Percentiles rank a stretch among this genome's conserved stretches.
These are phyloP conservation scores for Pterocles gutturalis DNA, from an alignment of 2,113 vertebrate genomes.

Conservation along the genomic window DNA sequence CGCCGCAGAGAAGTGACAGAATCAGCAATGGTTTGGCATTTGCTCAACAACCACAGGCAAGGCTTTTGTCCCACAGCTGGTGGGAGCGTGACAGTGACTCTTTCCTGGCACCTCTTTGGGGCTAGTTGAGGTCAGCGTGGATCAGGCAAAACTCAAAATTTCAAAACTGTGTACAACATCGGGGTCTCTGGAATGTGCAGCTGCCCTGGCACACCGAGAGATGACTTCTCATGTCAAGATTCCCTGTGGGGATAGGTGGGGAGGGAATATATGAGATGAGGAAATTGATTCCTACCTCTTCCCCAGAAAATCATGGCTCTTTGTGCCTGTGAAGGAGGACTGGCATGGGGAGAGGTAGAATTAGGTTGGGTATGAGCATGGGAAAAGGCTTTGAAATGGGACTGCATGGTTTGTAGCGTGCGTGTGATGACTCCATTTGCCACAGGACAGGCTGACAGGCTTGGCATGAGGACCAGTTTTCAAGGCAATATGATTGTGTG, in stretches of 20 bases:
- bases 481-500: not conserved
- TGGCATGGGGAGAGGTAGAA: not conserved
- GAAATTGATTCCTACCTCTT: not conserved
- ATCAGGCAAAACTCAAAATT: not conserved
- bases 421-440: not conserved
- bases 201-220: not conserved
- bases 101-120: not conserved
- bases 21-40: not conserved
- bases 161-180: not conserved
- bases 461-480: not conserved
- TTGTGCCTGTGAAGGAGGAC: not conserved
- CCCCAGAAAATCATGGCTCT: not conserved
- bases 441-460: not conserved
- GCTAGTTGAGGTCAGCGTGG: not conserved
- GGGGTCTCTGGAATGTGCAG: constrained; percentile 20
- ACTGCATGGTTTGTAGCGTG: not conserved
- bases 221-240: not conserved
- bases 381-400: not conserved
- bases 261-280: not conserved
- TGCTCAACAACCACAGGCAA: not conserved
- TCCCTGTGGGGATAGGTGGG: not conserved
- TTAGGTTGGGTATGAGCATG: not conserved
- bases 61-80: not conserved
- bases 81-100: not conserved
- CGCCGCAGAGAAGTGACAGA: not conserved